Conservation (phyloP, 2,797 vertebrate genomes). For the Argyrosomus regius region DNA sequence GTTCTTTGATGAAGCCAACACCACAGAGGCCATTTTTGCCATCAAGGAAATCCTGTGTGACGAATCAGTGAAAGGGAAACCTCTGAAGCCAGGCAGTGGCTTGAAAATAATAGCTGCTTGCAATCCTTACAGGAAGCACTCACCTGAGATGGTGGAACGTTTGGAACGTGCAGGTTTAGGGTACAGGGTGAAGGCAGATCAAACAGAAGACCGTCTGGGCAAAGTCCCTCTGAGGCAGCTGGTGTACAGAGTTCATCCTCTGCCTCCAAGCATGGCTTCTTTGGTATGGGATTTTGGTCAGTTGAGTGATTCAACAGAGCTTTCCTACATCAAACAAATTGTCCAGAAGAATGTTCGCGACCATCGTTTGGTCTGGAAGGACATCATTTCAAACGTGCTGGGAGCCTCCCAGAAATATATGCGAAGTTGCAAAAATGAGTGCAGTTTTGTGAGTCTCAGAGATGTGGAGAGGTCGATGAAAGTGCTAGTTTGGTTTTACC, state of each 20-base stretch:
- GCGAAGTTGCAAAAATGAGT: conserved; percentile 81
- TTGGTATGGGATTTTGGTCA: conserved; percentile 90
- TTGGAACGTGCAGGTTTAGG: conserved; percentile 87
- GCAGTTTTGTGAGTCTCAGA: conserved; percentile 88
- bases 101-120: conserved; percentile 89
- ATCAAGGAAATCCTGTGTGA: conserved; percentile 89
- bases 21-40: conserved; percentile 87
- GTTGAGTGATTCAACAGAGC: conserved; percentile 83
- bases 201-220: conserved; percentile 87
- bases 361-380: conserved; percentile 55
- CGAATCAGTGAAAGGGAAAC: conserved; percentile 75
- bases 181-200: conserved; percentile 85
- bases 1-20: conserved; percentile 90
- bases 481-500: conserved; percentile 86
- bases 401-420: conserved; percentile 84
- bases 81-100: conserved; percentile 71
- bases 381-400: conserved; percentile 79
- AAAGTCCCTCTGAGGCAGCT: conserved; percentile 87
- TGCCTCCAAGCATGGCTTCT: conserved; percentile 88
- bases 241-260: conserved; percentile 88
- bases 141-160: conserved; percentile 81
- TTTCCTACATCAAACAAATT: conserved; percentile 85
- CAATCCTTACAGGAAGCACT: conserved; percentile 88
- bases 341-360: conserved; percentile 77
- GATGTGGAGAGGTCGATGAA: conserved; percentile 88